Conservation (phyloP, 2,888 invertebrate genomes). For the Lithophane semibrunnea region DNA sequence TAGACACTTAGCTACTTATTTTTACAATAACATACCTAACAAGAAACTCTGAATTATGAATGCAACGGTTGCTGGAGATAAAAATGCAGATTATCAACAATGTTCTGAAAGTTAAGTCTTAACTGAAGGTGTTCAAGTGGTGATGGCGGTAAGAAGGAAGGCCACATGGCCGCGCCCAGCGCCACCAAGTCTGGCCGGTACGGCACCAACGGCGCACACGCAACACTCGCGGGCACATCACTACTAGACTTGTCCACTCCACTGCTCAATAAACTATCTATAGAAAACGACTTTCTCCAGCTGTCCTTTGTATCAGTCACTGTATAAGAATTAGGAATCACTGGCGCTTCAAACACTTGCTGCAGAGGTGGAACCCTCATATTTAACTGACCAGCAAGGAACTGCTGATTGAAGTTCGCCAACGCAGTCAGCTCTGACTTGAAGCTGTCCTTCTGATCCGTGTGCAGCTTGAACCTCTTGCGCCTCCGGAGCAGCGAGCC, state of each 20-base stretch:
- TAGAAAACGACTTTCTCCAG: conserved; percentile 94
- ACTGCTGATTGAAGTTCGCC: conserved; percentile 92
- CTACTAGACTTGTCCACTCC: conserved; percentile 84
- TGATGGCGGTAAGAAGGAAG: conserved; percentile 69
- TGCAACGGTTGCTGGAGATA: conserved; percentile 61
- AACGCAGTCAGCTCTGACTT: conserved; percentile 92
- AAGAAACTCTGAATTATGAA: conserved; percentile 33
- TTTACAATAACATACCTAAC: background rate
- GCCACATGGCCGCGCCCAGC: conserved; percentile 76
- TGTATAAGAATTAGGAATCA: conserved; percentile 52
- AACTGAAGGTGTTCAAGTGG: conserved; percentile 70
- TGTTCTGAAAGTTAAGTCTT: conserved; percentile 69
- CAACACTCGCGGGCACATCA: conserved; percentile 70
- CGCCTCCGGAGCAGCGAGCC: conserved; percentile 95
- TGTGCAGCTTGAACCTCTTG: conserved; percentile 96
- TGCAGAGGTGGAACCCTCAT: conserved; percentile 70
- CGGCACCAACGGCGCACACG: conserved; percentile 57
- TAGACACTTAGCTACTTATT: background rate
- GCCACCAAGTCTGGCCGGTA: conserved; percentile 74
- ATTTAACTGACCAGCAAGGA: conserved; percentile 83
- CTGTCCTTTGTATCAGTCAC: conserved; percentile 70
- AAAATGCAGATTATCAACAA: conserved; percentile 65
- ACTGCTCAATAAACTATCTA: conserved; percentile 95
- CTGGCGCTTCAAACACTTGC: conserved; percentile 69
- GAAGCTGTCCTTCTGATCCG: conserved; percentile 82